phyloP scores from a whole-genome alignment of 2,113 vertebrate genomes.

The Panthera leo region DNA sequence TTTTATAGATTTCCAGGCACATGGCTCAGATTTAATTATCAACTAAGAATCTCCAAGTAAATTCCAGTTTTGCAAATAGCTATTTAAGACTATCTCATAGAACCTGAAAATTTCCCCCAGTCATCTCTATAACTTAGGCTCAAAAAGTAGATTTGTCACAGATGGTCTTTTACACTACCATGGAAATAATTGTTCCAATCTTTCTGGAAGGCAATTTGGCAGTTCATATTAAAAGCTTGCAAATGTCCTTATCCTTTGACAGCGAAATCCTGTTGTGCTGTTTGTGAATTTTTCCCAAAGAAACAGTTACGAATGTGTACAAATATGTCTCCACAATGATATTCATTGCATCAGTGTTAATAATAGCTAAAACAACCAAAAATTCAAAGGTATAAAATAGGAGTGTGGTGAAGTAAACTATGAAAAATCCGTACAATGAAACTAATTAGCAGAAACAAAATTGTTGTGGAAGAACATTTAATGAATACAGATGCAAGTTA shows the following conservation, averaged over 20 bases:
- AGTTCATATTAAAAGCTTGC: not conserved
- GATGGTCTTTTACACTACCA: not conserved
- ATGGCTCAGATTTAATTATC: not conserved
- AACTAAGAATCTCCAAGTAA: not conserved
- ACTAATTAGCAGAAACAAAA: not conserved
- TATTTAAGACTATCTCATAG: not conserved
- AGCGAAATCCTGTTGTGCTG: not conserved
- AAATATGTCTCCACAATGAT: not conserved
- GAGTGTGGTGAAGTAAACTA: not conserved
- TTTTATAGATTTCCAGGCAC: not conserved
- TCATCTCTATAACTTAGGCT: not conserved
- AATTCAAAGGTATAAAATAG: not conserved
- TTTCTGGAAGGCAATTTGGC: constrained; percentile 17
- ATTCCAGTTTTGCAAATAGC: constrained; percentile 33
- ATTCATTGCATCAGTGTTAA: not conserved
- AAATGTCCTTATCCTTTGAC: not conserved
- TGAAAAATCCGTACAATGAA: not conserved
- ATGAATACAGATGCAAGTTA: not conserved
- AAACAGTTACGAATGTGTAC: not conserved
- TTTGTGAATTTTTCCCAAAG: constrained; percentile 43
- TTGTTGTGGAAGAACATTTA: not conserved
- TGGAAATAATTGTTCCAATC: constrained; percentile 15
- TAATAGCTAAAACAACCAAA: not conserved
- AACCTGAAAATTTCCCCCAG: not conserved
- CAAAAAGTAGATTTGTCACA: not conserved